phyloP scores from a whole-genome alignment of 1,140 invertebrate genomes.

The Asbolus verrucosus region DNA sequence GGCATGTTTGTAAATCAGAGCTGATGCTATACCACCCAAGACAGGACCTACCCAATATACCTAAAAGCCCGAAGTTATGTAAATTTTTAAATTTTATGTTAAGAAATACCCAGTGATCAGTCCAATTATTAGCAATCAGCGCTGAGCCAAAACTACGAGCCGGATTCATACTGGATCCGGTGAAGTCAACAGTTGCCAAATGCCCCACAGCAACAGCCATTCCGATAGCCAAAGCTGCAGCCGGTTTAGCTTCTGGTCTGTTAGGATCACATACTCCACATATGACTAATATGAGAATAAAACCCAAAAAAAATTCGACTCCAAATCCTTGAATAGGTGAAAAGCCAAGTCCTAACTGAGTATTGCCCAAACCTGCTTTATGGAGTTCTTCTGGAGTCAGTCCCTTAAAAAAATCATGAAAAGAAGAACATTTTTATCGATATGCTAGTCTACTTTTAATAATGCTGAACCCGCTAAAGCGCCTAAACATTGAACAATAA shows the following conservation, averaged over 20 bases:
- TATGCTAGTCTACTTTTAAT: slow-evolving; percentile 67
- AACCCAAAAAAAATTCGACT: slow-evolving; percentile 90
- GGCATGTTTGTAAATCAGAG: slow-evolving; percentile 80
- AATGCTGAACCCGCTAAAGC: slow-evolving; percentile 85
- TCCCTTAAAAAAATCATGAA: slow-evolving; percentile 64
- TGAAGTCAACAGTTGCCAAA: slow-evolving; percentile 85
- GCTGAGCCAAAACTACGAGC: slow-evolving; percentile 88
- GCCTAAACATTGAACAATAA: slow-evolving; percentile 86
- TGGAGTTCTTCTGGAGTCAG: slow-evolving; percentile 73
- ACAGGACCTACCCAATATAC: slow-evolving; percentile 91
- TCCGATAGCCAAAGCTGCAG: slow-evolving; percentile 90
- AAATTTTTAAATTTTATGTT: slow-evolving; percentile 58
- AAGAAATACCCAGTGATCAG: slow-evolving; percentile 81
- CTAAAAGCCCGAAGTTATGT: slow-evolving; percentile 65
- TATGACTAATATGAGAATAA: slow-evolving; percentile 88
- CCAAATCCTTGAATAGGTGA: slow-evolving; percentile 83
- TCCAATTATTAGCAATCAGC: slow-evolving; percentile 80
- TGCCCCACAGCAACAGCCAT: slow-evolving; percentile 89
- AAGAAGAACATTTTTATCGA: neutral
- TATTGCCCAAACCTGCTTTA: slow-evolving; percentile 53
- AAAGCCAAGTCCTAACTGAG: slow-evolving; percentile 47
- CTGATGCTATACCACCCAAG: slow-evolving; percentile 81
- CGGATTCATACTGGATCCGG: slow-evolving; percentile 91
- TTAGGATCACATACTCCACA: slow-evolving; percentile 86
- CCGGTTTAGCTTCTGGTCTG: slow-evolving; percentile 79